phyloP scores from a whole-genome alignment of 2,888 invertebrate species.

The Microchrysa polita region DNA sequence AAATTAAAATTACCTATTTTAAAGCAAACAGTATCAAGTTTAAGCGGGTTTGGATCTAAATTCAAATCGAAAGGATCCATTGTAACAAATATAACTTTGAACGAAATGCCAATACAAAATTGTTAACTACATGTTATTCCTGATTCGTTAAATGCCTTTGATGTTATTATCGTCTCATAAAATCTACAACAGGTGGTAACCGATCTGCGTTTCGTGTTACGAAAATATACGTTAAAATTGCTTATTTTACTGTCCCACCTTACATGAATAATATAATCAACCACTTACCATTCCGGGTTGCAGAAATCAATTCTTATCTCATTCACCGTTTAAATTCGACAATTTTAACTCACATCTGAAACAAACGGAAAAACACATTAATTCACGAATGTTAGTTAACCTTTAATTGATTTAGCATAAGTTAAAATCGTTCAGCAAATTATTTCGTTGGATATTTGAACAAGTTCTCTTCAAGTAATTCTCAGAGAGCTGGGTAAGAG shows the following conservation, averaged over 20 bases:
- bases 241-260: too few relatives aligned
- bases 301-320: too few relatives aligned
- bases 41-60: conserved; percentile 27
- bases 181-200: too few relatives aligned
- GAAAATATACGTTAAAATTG: too few relatives aligned
- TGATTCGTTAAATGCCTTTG: not conserved
- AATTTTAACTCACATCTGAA: too few relatives aligned
- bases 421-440: too few relatives aligned
- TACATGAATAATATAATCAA: too few relatives aligned
- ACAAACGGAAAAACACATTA: too few relatives aligned
- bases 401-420: not conserved
- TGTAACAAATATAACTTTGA: conserved; percentile 9
- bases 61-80: conserved; percentile 14
- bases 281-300: too few relatives aligned
- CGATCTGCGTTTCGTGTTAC: too few relatives aligned
- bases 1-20: not conserved
- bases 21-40: not conserved
- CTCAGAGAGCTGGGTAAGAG: conserved; percentile 51
- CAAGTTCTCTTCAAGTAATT: conserved; percentile 49
- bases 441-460: conserved; percentile 36
- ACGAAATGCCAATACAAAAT: conserved; percentile 10
- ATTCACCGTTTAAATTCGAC: too few relatives aligned
- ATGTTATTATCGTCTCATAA: conserved; percentile 44
- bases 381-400: too few relatives aligned
- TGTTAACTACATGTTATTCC: conserved; percentile 26